phyloP scores from a whole-genome alignment of 2,888 invertebrate genomes.

The Ellobium chinense region DNA sequence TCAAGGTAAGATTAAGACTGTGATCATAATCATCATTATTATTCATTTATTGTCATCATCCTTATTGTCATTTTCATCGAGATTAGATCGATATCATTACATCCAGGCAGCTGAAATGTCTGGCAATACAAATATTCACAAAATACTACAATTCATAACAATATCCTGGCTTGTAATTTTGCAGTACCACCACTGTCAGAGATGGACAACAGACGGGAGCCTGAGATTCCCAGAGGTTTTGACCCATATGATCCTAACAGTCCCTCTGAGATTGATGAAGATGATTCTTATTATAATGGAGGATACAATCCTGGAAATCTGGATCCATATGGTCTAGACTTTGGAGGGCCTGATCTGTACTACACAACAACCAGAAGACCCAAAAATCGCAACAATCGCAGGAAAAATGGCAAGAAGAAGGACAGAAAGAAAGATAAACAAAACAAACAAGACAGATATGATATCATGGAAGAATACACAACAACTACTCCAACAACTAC shows the following conservation, averaged over 20 bases:
- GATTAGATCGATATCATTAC: no score
- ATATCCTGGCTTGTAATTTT: no score
- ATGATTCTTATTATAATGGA: conserved; percentile 2
- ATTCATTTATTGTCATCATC: no score
- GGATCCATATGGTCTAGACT: neutral
- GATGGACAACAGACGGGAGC: neutral
- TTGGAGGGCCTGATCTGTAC: neutral
- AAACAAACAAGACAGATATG: conserved; percentile 18
- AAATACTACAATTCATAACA: no score
- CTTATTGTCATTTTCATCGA: no score
- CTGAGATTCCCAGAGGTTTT: neutral
- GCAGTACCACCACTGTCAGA: neutral
- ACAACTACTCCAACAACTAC: conserved; percentile 12
- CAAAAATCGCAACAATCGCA: conserved; percentile 15
- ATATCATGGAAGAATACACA: conserved; percentile 18
- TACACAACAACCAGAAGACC: conserved; percentile 31
- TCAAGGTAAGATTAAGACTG: no score
- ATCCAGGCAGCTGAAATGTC: no score
- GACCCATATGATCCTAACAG: neutral
- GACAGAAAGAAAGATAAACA: conserved; percentile 37
- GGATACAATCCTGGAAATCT: conserved; percentile 6
- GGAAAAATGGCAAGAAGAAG: conserved; percentile 46
- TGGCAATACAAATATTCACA: no score
- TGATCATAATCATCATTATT: no score
- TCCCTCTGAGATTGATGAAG: neutral